Evolutionary conservation across 2,113 vertebrate genomes (phyloP).

Genomic region (Percopsis transmontana): DNA sequence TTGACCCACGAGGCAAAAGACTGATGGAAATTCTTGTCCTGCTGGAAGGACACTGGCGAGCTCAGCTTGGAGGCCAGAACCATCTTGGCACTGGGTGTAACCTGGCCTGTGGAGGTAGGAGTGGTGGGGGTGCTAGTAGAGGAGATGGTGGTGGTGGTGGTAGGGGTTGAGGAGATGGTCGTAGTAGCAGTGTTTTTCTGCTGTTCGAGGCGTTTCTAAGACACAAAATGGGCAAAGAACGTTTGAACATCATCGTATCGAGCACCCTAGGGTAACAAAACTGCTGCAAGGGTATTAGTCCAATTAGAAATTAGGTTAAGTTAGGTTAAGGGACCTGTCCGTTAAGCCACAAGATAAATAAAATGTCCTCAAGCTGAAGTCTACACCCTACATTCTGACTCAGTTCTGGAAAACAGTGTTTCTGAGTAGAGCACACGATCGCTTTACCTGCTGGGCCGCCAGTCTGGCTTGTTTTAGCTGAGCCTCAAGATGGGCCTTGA

Average conservation of each 20-base stretch:
- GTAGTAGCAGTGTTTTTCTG: constrained; percentile 78
- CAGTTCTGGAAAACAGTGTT: too few species aligned
- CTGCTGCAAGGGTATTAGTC: neutral
- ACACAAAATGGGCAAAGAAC: neutral
- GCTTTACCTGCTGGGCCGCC: constrained; percentile 86
- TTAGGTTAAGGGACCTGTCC: neutral
- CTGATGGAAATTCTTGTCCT: constrained; percentile 98
- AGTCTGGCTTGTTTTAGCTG: constrained; percentile 88
- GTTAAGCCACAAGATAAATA: too few species aligned
- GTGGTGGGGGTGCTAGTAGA: constrained; percentile 74
- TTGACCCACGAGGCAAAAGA: constrained; percentile 98
- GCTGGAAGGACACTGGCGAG: constrained; percentile 93
- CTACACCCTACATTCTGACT: too few species aligned
- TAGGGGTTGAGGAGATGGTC: constrained; percentile 20
- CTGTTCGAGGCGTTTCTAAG: constrained; percentile 92
- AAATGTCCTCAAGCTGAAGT: too few species aligned
- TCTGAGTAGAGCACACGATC: neutral
- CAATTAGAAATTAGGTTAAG: neutral
- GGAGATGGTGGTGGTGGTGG: constrained; percentile 55
- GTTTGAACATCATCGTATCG: neutral
- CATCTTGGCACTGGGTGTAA: constrained; percentile 89
- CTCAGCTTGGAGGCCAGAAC: constrained; percentile 92
- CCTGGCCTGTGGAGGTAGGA: constrained; percentile 76
- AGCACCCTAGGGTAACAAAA: neutral
- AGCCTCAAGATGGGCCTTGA: constrained; percentile 86